Percentiles rank a stretch among this genome's conserved stretches.
Conservation (phyloP, 1,140 invertebrate genomes). For the Eubasilissa regina region DNA sequence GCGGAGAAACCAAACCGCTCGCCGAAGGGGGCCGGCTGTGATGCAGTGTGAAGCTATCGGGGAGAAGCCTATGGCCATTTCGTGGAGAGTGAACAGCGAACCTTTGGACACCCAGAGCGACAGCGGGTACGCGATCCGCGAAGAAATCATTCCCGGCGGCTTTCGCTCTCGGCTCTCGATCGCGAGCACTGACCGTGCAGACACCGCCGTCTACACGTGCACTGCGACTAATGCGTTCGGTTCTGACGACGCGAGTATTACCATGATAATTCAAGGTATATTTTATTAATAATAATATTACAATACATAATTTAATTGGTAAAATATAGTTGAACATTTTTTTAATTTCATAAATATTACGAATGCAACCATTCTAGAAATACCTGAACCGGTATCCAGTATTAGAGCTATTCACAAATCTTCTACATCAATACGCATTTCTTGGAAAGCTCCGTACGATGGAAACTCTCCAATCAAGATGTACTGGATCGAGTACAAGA, state of each 20-base stretch:
- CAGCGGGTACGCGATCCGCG: constrained; percentile 91
- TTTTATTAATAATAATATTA: no score
- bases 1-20: constrained; percentile 90
- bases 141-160: constrained; percentile 89
- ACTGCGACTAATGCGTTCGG: constrained; percentile 96
- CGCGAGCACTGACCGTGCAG: constrained; percentile 88
- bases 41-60: constrained; percentile 96
- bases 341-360: no score
- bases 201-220: constrained; percentile 95
- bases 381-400: constrained; percentile 92
- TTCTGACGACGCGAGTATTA: constrained; percentile 95
- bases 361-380: constrained; percentile 77
- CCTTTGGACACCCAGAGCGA: constrained; percentile 90
- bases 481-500: constrained; percentile 95
- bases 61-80: constrained; percentile 95
- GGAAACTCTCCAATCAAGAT: constrained; percentile 95
- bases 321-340: no score
- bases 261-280: constrained; percentile 93
- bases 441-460: constrained; percentile 94
- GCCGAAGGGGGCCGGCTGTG: constrained; percentile 91
- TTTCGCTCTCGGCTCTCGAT: constrained; percentile 92
- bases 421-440: constrained; percentile 89
- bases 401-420: constrained; percentile 95
- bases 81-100: constrained; percentile 97
- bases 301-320: no score